These are phyloP conservation scores for Selene dorsalis DNA, from an alignment of 2,797 vertebrate genomes.

Conservation along the genomic window DNA sequence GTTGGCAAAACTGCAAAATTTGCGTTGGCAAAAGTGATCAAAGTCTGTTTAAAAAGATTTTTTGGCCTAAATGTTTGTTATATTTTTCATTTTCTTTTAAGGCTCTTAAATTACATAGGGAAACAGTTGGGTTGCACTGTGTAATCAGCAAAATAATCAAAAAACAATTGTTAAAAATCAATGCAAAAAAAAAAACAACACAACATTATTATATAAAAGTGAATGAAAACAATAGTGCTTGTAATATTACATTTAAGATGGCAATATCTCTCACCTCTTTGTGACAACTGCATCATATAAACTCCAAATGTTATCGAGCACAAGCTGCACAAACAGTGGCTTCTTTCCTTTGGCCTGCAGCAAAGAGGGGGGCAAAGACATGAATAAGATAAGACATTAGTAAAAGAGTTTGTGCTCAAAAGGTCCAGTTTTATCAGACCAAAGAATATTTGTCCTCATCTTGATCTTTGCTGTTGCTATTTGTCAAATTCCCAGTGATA, in stretches of 20 bases:
- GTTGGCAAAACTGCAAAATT: too few species aligned
- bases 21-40: too few species aligned
- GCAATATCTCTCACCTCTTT: slow-evolving; percentile 84
- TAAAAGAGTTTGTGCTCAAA: not conserved
- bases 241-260: not conserved
- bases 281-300: slow-evolving; percentile 93
- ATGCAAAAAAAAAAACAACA: not conserved
- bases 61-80: too few species aligned
- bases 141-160: too few species aligned
- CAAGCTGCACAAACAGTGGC: slow-evolving; percentile 94
- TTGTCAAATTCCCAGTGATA: not conserved
- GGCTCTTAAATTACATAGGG: too few species aligned
- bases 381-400: not conserved
- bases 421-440: not conserved
- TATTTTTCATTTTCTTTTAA: too few species aligned
- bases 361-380: slow-evolving; percentile 9
- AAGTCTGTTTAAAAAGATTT: too few species aligned
- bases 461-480: not conserved
- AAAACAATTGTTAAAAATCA: too few species aligned
- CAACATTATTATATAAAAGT: too few species aligned
- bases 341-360: slow-evolving; percentile 95
- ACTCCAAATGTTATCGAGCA: slow-evolving; percentile 98
- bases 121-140: too few species aligned
- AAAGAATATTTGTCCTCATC: not conserved
- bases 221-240: too few species aligned